A percentile compares a stretch with the other conserved stretches of the same genome.
phyloP scores from a whole-genome alignment of 2,113 vertebrate species.

The Dolichotis patagonum region DNA sequence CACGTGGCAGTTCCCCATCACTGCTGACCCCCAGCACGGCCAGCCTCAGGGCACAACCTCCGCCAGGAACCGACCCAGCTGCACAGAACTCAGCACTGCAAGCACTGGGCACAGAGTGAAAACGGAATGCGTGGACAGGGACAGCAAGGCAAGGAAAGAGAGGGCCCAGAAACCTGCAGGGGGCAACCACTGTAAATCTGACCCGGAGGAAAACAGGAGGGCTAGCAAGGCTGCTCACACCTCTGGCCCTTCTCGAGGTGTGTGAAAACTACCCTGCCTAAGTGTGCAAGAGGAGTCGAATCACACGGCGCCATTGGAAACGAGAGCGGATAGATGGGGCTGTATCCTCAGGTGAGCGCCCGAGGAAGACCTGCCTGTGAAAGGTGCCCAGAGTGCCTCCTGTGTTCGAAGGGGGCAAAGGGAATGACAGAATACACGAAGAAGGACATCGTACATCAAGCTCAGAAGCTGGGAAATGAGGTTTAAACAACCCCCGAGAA shows the following conservation, averaged over 20 bases:
- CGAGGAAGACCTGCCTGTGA: not conserved
- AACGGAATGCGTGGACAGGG: too few species aligned
- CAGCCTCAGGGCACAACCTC: too few species aligned
- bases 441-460: not conserved
- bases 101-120: too few species aligned
- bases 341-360: not conserved
- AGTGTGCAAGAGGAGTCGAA: not conserved
- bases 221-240: not conserved
- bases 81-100: not conserved
- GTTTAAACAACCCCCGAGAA: not conserved
- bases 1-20: accelerated
- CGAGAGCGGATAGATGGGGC: not conserved
- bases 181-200: not conserved
- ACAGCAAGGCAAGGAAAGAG: not conserved
- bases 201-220: not conserved
- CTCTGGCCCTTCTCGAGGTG: not conserved
- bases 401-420: not conserved
- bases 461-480: not conserved
- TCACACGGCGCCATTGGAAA: not conserved
- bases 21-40: not conserved
- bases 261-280: not conserved
- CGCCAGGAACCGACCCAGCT: not conserved
- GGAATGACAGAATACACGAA: not conserved
- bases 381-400: not conserved
- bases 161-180: not conserved